These are phyloP conservation scores for Gymnosoma rotundatum DNA, from an alignment of 2,888 invertebrate species.

Conservation along the genomic window DNA sequence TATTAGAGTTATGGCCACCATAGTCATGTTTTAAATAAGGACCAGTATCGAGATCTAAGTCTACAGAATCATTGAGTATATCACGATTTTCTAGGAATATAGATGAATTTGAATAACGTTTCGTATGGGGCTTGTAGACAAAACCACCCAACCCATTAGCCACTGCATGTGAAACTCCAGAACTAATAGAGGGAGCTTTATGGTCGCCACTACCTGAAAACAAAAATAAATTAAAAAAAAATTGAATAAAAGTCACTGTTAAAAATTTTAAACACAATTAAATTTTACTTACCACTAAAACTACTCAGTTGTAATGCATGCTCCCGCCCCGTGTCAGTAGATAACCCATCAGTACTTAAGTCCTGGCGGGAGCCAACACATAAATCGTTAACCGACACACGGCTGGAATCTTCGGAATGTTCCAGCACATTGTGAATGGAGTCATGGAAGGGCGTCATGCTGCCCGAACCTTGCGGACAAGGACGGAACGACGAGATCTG, in stretches of 20 bases:
- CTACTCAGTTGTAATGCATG: conserved; percentile 79
- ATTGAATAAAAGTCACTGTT: no score
- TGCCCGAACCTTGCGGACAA: conserved; percentile 82
- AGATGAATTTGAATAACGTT: conserved; percentile 82
- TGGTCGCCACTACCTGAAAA: conserved; percentile 78
- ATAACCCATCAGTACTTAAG: conserved; percentile 79
- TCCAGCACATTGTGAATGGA: conserved; percentile 82
- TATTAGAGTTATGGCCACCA: conserved; percentile 78
- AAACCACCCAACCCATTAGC: conserved; percentile 79
- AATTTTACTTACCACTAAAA: conserved; percentile 76
- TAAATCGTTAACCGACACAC: conserved; percentile 80
- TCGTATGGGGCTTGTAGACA: conserved; percentile 78
- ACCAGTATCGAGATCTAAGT: conserved; percentile 72
- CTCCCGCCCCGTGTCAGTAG: conserved; percentile 77
- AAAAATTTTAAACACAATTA: not conserved
- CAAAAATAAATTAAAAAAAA: conserved; percentile 21
- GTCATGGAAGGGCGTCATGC: conserved; percentile 82
- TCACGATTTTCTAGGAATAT: conserved; percentile 82
- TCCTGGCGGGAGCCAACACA: conserved; percentile 81
- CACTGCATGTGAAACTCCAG: conserved; percentile 79
- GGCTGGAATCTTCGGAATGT: conserved; percentile 80
- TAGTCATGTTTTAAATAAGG: conserved; percentile 69
- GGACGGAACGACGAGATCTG: conserved; percentile 82
- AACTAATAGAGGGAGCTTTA: conserved; percentile 79
- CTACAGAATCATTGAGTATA: conserved; percentile 80